Percentiles rank a stretch among this genome's conserved stretches.
Evolutionary conservation across 2,797 vertebrate species (phyloP).

Genomic region (Sarcoramphus papa): DNA sequence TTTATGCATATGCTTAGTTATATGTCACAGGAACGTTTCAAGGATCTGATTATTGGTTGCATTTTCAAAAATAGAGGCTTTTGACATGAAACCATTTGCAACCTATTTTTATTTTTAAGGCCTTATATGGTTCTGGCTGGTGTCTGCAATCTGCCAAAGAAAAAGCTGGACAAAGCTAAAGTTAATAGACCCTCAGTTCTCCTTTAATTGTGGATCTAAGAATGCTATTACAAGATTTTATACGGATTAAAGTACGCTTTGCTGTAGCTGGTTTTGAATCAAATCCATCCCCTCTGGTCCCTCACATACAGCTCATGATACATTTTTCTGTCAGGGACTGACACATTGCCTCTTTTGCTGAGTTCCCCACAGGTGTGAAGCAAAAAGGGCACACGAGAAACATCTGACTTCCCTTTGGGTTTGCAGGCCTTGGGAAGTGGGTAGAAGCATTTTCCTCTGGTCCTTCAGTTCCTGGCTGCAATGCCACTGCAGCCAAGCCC

Average conservation of each 20-base stretch:
- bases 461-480: not conserved
- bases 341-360: not conserved
- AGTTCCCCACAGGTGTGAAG: not conserved
- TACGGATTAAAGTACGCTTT: not conserved
- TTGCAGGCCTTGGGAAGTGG: not conserved
- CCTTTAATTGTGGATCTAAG: constrained; percentile 14
- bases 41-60: not conserved
- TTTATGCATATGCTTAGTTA: not conserved
- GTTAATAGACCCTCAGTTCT: constrained; percentile 19
- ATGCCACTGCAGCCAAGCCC: not conserved
- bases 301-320: not conserved
- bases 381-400: not conserved
- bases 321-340: not conserved
- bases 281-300: not conserved
- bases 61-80: not conserved
- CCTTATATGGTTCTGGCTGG: constrained; percentile 32
- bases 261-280: constrained; percentile 36
- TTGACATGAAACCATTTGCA: not conserved
- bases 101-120: constrained; percentile 13
- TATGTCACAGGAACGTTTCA: not conserved
- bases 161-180: constrained; percentile 50
- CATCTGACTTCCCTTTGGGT: not conserved
- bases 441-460: not conserved
- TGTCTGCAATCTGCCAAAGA: constrained; percentile 34
- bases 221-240: constrained; percentile 37